Conservation (phyloP, 1,140 invertebrate genomes). For the Druon quercuslanigerum region DNA sequence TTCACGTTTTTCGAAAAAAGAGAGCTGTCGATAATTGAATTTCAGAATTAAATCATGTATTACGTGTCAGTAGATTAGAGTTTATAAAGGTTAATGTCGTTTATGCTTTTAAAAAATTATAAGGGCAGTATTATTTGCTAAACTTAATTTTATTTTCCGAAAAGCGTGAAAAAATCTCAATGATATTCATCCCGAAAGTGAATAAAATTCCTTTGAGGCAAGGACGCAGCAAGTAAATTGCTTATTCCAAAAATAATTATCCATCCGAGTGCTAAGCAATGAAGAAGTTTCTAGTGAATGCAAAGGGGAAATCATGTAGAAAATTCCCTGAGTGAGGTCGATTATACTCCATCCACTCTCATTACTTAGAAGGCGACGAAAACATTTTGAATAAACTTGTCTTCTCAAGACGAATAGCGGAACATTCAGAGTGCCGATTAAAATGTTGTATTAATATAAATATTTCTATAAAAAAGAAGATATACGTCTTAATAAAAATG, state of each 20-base stretch:
- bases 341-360: constrained; percentile 10
- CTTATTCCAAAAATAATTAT: not conserved
- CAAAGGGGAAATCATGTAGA: not conserved
- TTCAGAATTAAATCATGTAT: not conserved
- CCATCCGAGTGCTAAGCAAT: not conserved
- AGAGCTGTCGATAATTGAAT: not conserved
- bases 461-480: too few relatives aligned
- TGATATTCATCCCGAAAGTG: too few relatives aligned
- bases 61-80: too few relatives aligned
- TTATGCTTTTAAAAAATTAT: too few relatives aligned
- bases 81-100: too few relatives aligned
- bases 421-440: not conserved
- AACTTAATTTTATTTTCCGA: too few relatives aligned
- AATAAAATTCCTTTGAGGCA: not conserved
- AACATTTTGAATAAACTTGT: constrained; percentile 20
- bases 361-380: constrained; percentile 7
- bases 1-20: not conserved
- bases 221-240: not conserved
- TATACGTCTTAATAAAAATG: too few relatives aligned
- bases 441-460: too few relatives aligned
- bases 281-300: not conserved
- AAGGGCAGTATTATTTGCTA: too few relatives aligned
- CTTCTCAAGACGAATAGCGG: not conserved
- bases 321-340: constrained; percentile 1
- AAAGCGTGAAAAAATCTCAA: too few relatives aligned